These are phyloP conservation scores for Acronicta alni DNA, from an alignment of 2,888 invertebrate species.

Conservation along the genomic window DNA sequence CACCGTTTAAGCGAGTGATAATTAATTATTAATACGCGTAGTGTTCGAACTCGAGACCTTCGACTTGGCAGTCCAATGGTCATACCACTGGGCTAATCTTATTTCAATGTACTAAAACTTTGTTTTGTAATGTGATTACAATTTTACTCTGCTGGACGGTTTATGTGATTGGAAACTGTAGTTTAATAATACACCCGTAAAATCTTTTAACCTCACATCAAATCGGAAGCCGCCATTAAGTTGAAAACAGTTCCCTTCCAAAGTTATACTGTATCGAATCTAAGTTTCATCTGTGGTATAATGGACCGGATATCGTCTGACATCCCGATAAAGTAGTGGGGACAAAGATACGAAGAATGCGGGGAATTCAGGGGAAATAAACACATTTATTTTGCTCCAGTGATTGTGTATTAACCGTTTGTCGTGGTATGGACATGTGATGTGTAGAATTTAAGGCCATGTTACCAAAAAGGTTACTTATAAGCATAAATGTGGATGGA, in stretches of 20 bases:
- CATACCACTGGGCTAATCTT: too few relatives aligned
- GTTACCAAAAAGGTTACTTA: too few relatives aligned
- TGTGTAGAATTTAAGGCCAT: too few relatives aligned
- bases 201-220: constrained; percentile 24
- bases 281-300: constrained; percentile 85
- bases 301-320: constrained; percentile 83
- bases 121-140: too few relatives aligned
- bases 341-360: constrained; percentile 67
- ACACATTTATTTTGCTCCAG: constrained; percentile 45
- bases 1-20: too few relatives aligned
- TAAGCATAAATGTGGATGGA: too few relatives aligned
- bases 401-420: constrained; percentile 29
- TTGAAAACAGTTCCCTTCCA: constrained; percentile 74
- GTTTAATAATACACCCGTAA: constrained; percentile 1
- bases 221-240: constrained; percentile 68
- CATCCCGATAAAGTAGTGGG: constrained; percentile 74
- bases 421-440: constrained; percentile 17
- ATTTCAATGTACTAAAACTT: too few relatives aligned
- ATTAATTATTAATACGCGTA: too few relatives aligned
- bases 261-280: constrained; percentile 84
- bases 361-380: constrained; percentile 50
- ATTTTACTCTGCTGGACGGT: too few relatives aligned
- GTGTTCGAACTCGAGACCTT: too few relatives aligned
- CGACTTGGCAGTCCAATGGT: too few relatives aligned
- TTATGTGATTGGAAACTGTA: too few relatives aligned